Evolutionary conservation across 2,113 vertebrate species (phyloP).

Genomic region (Aphelocoma coerulescens): DNA sequence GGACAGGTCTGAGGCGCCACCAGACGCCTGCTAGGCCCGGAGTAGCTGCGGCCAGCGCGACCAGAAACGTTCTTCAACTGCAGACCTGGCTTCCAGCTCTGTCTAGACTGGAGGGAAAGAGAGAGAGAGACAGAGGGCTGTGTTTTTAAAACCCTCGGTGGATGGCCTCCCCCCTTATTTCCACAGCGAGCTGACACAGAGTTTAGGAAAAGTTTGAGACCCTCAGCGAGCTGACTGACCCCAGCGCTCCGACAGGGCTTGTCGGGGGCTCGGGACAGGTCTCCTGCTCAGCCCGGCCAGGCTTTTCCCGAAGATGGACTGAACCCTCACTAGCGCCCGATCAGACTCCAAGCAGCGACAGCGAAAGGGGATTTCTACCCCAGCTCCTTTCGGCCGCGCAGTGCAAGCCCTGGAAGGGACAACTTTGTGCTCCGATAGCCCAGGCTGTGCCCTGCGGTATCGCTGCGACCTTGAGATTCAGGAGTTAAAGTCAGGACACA

Average conservation of each 20-base stretch:
- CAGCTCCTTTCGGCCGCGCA: background rate
- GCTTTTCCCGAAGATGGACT: background rate
- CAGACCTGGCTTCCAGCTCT: background rate
- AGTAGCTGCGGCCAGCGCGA: background rate
- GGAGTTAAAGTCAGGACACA: conserved; percentile 13
- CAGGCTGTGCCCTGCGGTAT: background rate
- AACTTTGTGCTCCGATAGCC: background rate
- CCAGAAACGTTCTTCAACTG: background rate
- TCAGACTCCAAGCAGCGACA: background rate
- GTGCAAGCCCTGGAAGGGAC: background rate
- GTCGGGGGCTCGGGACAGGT: background rate
- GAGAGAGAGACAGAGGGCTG: background rate
- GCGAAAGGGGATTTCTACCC: background rate
- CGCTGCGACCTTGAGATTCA: background rate
- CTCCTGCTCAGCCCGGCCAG: background rate
- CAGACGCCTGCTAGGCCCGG: background rate
- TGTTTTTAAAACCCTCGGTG: background rate
- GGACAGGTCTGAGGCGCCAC: background rate
- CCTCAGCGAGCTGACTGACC: background rate
- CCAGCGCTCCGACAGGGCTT: background rate
- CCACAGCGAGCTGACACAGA: background rate
- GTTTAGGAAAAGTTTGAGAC: background rate
- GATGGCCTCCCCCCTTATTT: background rate
- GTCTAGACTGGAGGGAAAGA: background rate
- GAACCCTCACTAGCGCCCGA: background rate